Evolutionary conservation across 2,888 invertebrate genomes (phyloP), one percentile per base, ranked within the genome.

Genomic region (Deroplatys truncata): DNA sequence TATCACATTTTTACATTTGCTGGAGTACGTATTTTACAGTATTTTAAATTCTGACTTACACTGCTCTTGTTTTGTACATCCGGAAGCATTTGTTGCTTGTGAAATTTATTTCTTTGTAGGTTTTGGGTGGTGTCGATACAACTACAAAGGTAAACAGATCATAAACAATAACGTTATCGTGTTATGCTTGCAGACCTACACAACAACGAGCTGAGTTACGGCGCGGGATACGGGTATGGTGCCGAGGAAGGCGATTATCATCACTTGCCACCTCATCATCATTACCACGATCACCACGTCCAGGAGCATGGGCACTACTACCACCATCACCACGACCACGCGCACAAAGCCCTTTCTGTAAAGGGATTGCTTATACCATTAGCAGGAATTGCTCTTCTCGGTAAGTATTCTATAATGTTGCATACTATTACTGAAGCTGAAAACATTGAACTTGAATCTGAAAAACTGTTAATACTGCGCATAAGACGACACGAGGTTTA

Each of bases 341-440:
- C 72, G 28, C 85, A 28, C 56, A 90, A 90, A 72, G 28, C 85
- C 20, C 49, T 89, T 28, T 89, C 90, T 10, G 84, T 90, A 15
- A 90, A 90, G 88, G 91, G 90, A 8, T 88, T 91, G 87, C 91
- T 91, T 28, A 88, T 91, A 7, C 91, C 91, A 13, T 89, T 91
- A 86, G 91, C 90, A n/a, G 91, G 91, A 28, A 90, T 90, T 25
- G 91, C 91, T 86, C 94, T 98, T n/a, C 93, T 97, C 86, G 86
- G 86, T 86, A 82, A 86, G 82, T n/a, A 56, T 5, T 56, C 56
- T 16, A 20, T 16, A 56, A 15, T 16, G 1, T 35, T 43, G 56
- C 56, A 5, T 7, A 15, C 5, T 72, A 72, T 72, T 72, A 72
- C 7, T 20, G 7, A 72, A 72, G 56, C 20, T 25, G 25, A 25